Evolutionary conservation across 2,888 invertebrate species (phyloP), one percentile per base, ranked within the genome.

Genomic region (Pachydiplax longipennis): DNA sequence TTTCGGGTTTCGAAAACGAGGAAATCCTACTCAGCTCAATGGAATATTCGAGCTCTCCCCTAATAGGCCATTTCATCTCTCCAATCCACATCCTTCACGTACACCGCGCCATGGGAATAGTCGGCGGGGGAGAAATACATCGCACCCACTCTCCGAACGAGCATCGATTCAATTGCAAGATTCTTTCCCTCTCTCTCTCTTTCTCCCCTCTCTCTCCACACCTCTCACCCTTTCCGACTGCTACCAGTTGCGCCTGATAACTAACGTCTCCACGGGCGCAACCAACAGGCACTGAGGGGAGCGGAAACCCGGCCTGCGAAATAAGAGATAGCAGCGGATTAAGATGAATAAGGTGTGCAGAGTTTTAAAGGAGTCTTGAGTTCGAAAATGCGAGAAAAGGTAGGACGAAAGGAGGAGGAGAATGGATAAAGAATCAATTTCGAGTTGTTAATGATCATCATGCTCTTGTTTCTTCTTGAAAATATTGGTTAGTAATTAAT

Each of bases 181-280:
- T 22, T 37, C 18, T 81, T 40, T 10, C 31, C 37, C n/a, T n/a
- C n/a, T n/a, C n/a, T n/a, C n/a, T n/a, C n/a, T n/a, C n/a, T n/a
- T n/a, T n/a, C n/a, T n/a, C 10, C 18, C 13, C 37, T 35, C 15
- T 40, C 22, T 81, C 81, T 81, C 37, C 15, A 10, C 1, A 0
- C 37, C 40, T 81, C 81, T 22, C 37, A 44, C n/a, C 37, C 35
- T 35, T 81, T 40, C 81, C 81, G 35, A 2, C 81, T 37, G 81
- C 81, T 81, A 81, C 81, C 81, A 81, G 81, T 81, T 81, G 81
- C 81, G 40, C 37, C 37, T 81, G 37, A 81, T 37, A 81, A n/a
- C 40, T 15, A 37, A 81, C 40, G 81, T 44, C 22, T 44, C 40
- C 6, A 37, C 81, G 37, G 81, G 10, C 40, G 40, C 22, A 44